Evolutionary conservation across 2,797 vertebrate genomes (phyloP), one percentile per base, ranked within the genome.

Genomic region (Notoglanidium macrostoma): DNA sequence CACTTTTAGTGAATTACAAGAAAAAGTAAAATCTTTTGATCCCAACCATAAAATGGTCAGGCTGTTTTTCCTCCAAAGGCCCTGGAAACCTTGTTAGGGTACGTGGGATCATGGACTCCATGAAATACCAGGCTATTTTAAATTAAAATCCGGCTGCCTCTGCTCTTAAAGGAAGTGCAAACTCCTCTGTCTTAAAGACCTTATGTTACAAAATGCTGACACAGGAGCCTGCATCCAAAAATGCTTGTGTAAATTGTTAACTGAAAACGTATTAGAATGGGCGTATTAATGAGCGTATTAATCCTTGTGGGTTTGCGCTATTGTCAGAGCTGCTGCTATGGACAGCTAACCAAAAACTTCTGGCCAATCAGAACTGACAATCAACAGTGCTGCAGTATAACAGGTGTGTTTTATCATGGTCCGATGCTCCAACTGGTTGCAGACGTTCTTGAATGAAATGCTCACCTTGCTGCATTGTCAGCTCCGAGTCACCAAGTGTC

Each of bases 401-500:
- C 87, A 59, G 63, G 40, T 57, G 55, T 89, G 83, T 32, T 86
- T 63, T 40, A 35, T 63, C 10, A 26, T 65, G 61, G 46, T 79
- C 65, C 21, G 32, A 51, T 68, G 49, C 63, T 21, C 44, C 61
- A 84, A 35, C 78, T 55, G 17, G 67, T 40, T 70, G 17, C 80
- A 73, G 46, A 79, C 10, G 9, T 68, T 54, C 26, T 5, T 49
- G 70, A 81, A 85, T 89, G 57, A 17, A 68, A 84, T 78, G 49
- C 49, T 68, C 51, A 63, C 61, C 67, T 88, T 72, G 81, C 63
- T 79, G 85, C 72, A 85, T 90, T 88, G 81, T 86, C 46, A 59
- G 86, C 85, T 83, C 72, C 85, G 68, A 87, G 17, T 87, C 68
- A 84, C 63, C 21, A 79, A 76, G 65, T 77, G 73, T 81, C 74